Evolutionary conservation across 2,113 vertebrate genomes (phyloP), one percentile per base, ranked within the genome.

Genomic region (Danionella cerebrum): DNA sequence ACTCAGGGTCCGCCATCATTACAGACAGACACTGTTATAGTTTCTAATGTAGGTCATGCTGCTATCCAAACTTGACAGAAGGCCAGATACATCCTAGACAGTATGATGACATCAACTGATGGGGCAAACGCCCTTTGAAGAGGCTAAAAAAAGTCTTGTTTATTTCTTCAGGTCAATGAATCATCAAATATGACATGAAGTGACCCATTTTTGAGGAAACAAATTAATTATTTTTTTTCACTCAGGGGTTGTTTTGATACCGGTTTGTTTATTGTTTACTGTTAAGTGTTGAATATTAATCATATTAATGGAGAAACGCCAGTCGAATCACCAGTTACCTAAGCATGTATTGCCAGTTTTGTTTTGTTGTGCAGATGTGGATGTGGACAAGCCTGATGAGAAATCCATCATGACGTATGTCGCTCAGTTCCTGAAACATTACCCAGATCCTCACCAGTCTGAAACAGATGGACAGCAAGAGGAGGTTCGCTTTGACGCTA

Each of bases 351-450:
- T 3, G 4, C 29, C 7, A 4, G 29, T 33, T 33, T 5, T 33
- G 35, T 80, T 71, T 76, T 57, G 6, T 24, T 64, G 59, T 79
- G 5, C 78, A 98, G 96, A 98, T 84, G 95, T 98, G 64, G 95
- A 98, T 71, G 95, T 98, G 48, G 94, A 98, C 76, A 98, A 98
- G 45, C 96, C 96, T 24, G 96, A 98, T 70, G 96, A 98, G 81
- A 98, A 99, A 76, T 98, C 96, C 48, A 89, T 99, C 71, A 99
- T 99, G 96, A 98, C 96, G 1, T 99, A 99, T 2, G 89, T 98
- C 67, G 94, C 96, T 67, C 95, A 98, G 84, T 98, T 98, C 81
- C 88, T 98, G 77, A 98, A 94, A 74, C 92, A 92, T 25, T 96
- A 92, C 72, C 96, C 95, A 0, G 90, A 98, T 69, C 84, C 85